Base-by-base conservation (phyloP, 2,797 vertebrate genomes). In the Pipistrellus pipistrellus region DNA sequence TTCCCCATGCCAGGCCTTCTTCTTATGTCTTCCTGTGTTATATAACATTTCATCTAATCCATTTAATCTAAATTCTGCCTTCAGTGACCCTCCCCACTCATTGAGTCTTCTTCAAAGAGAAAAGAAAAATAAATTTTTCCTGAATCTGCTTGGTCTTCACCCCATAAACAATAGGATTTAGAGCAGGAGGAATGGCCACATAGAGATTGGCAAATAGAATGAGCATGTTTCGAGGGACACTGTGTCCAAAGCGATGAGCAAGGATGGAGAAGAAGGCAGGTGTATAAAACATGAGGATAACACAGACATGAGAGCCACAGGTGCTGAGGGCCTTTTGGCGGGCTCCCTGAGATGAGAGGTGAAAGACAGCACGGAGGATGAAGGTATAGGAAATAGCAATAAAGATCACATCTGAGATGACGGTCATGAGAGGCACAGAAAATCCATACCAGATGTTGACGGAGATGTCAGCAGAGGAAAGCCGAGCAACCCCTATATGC, bases 121-220 rank as follows among this genome's bases (percentile, higher is more conserved):
- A 83, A 11, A 96, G 48, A 20, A 92, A 81, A 80, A 96, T 38
- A 62, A 96, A 86, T 87, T 87, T 97, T 2, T 96, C 91, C 44
- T 93, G 91, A 18, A 97, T 97, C 55, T 97, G 94, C 44, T 95
- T 94, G 48, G 95, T 97, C 87, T 96, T 97, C 15, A 96, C 72
- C 27, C 95, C 97, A 81, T 97, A 97, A 68, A 97, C 48, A 25
- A 97, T 1, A 44, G 95, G 97, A 53, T 97, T 97, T 35, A 97
- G 85, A 51, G 94, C 94, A 14, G 95, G 96, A 51, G 96, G 96
- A 23, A 97, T 27, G 3, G 48, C 23, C 27, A 97, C 91, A 9
- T 97, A 97, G 14, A 97, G 30, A 57, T 96, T 97, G n/a, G 96
- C 97, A 64, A 97, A 95, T 2, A 97, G 62, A 55, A 97, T 95